A percentile compares a stretch with the other conserved stretches of the same genome.
Evolutionary conservation across 2,888 invertebrate species (phyloP).

Genomic region (Protonemura montana): DNA sequence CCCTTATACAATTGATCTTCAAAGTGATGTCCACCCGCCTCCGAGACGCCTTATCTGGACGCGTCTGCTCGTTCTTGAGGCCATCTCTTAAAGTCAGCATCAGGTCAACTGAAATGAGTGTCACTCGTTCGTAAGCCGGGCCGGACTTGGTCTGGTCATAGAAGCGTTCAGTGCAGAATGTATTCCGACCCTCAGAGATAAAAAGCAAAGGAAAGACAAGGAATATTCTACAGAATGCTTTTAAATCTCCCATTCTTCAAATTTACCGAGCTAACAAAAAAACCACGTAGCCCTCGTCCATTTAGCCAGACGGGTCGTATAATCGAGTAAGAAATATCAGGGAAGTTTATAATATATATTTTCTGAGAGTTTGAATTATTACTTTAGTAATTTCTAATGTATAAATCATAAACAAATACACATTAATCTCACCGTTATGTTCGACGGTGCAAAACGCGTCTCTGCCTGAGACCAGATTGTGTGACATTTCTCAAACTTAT

Average conservation of each 20-base stretch:
- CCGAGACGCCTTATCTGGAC: background rate
- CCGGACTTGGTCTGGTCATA: background rate
- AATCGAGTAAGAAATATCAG: slow-evolving; percentile 17
- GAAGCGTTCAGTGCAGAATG: background rate
- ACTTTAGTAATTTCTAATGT: slow-evolving; percentile 20
- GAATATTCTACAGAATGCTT: background rate
- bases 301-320: background rate
- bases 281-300: background rate
- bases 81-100: background rate
- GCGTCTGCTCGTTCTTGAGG: background rate
- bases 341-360: slow-evolving; percentile 20
- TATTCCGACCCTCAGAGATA: background rate
- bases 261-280: background rate
- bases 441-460: background rate
- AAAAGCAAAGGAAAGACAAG: background rate
- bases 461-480: slow-evolving; percentile 20
- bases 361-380: slow-evolving; percentile 26
- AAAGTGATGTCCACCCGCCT: background rate
- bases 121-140: background rate
- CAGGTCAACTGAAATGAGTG: slow-evolving; percentile 12
- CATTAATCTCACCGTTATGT: slow-evolving; percentile 26
- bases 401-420: slow-evolving; percentile 23
- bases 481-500: slow-evolving; percentile 28
- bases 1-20: background rate
- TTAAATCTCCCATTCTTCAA: slow-evolving; percentile 12